phyloP scores from a whole-genome alignment of 2,797 vertebrate genomes.

The Sebastes aleutianus region DNA sequence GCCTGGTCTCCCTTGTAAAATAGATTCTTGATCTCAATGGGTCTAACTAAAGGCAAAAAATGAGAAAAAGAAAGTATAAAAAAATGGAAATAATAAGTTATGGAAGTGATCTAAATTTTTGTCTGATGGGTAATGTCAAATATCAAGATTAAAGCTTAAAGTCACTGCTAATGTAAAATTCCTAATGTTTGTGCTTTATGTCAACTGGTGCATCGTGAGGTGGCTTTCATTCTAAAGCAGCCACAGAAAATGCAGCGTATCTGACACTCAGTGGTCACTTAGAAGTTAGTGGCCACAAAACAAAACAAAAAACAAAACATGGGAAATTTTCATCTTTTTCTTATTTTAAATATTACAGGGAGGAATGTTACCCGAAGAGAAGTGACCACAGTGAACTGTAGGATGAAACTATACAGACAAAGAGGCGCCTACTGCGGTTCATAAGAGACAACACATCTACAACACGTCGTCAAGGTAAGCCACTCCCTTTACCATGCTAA shows the following conservation, averaged over 20 bases:
- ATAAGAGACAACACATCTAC: background rate
- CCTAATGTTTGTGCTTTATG: background rate
- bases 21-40: no score
- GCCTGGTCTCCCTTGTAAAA: no score
- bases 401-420: background rate
- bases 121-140: no score
- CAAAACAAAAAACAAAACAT: background rate
- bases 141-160: background rate
- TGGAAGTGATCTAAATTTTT: fast-evolving
- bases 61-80: no score
- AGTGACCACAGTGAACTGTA: background rate
- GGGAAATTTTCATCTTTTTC: background rate
- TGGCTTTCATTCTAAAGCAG: background rate
- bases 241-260: background rate
- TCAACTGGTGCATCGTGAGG: background rate
- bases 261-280: background rate
- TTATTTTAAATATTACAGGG: background rate
- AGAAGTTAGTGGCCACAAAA: background rate
- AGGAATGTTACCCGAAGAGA: background rate
- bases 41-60: no score
- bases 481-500: background rate
- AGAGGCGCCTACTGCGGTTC: background rate
- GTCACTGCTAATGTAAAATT: background rate
- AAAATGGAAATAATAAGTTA: no score
- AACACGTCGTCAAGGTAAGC: background rate